These are phyloP conservation scores for Arrhamphus sclerolepis DNA, from an alignment of 2,797 vertebrate genomes.

Conservation along the genomic window DNA sequence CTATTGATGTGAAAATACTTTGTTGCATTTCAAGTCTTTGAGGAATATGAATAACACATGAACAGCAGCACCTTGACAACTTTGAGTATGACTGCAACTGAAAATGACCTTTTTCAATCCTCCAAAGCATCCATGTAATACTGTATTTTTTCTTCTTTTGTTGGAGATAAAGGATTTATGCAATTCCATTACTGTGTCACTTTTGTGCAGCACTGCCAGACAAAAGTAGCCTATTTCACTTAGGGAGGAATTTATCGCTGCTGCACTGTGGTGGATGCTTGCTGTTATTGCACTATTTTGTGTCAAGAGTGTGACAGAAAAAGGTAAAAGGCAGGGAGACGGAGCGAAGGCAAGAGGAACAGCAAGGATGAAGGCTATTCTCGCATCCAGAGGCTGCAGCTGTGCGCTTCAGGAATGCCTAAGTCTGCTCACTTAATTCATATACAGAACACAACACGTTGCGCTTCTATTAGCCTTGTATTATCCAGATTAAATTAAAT, in stretches of 20 bases:
- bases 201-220: slow-evolving; percentile 18
- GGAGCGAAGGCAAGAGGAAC: slow-evolving; percentile 6
- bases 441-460: slow-evolving; percentile 50
- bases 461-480: slow-evolving; percentile 67
- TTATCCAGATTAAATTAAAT: slow-evolving; percentile 73
- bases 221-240: slow-evolving; percentile 49
- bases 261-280: slow-evolving; percentile 8
- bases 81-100: neutral
- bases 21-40: slow-evolving; percentile 3
- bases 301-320: slow-evolving; percentile 35
- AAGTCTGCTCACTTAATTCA: slow-evolving; percentile 49
- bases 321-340: neutral
- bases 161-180: slow-evolving; percentile 30
- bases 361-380: slow-evolving; percentile 20
- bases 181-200: slow-evolving; percentile 28
- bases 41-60: neutral
- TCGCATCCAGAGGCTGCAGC: slow-evolving; percentile 42
- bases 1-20: neutral
- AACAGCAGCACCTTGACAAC: neutral
- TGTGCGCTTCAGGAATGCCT: slow-evolving; percentile 37
- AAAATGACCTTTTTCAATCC: slow-evolving; percentile 13
- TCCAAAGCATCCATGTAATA: slow-evolving; percentile 10
- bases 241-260: slow-evolving; percentile 27
- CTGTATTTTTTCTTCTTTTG: neutral
- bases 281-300: slow-evolving; percentile 36